Conservation (phyloP, 2,888 invertebrate species). For the Leucophora obtusa region DNA sequence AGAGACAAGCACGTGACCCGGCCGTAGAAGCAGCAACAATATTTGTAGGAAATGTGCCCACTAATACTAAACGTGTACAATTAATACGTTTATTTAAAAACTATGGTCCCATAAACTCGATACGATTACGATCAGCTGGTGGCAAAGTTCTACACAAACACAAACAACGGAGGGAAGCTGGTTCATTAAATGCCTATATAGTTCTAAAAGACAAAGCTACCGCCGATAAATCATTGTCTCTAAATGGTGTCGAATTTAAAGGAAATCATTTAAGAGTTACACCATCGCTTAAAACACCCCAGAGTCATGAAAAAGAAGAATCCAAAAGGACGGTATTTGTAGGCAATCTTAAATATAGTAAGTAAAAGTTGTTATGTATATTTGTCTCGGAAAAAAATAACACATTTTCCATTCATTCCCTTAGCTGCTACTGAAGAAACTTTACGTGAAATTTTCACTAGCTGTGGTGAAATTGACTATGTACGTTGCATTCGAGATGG, state of each 20-base stretch:
- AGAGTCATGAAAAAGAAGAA: constrained; percentile 60
- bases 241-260: constrained; percentile 75
- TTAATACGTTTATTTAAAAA: constrained; percentile 71
- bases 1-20: constrained; percentile 61
- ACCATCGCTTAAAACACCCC: constrained; percentile 61
- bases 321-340: constrained; percentile 75
- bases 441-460: constrained; percentile 75
- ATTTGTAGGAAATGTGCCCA: constrained; percentile 77
- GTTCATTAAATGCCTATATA: constrained; percentile 75
- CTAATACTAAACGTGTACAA: constrained; percentile 75
- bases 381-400: no score
- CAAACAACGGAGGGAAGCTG: constrained; percentile 71
- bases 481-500: constrained; percentile 74
- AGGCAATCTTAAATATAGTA: constrained; percentile 77
- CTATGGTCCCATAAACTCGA: constrained; percentile 69
- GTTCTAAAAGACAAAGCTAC: constrained; percentile 69
- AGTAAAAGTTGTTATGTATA: constrained; percentile 48
- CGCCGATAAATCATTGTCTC: constrained; percentile 70
- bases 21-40: constrained; percentile 71
- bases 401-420: not conserved
- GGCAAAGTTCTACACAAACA: constrained; percentile 74
- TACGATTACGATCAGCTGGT: constrained; percentile 74
- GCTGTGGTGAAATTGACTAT: constrained; percentile 77
- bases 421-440: constrained; percentile 75
- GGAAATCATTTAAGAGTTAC: constrained; percentile 74